Conservation (phyloP, 2,888 invertebrate species). For the Leucophora obtusa region DNA sequence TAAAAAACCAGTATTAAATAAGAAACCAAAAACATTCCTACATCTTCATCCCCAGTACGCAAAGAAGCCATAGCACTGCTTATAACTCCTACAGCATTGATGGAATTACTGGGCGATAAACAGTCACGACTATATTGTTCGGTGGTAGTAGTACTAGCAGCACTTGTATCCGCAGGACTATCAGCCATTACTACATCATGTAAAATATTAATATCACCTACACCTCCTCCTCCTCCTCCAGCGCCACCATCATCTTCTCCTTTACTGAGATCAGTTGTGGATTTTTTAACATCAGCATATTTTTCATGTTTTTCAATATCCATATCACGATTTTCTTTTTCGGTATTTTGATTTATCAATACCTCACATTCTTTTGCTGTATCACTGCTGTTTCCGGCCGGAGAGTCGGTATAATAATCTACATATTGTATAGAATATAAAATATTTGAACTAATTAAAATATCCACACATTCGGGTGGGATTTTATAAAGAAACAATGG, state of each 20-base stretch:
- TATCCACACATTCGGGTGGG: constrained; percentile 81
- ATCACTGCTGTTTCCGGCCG: constrained; percentile 5
- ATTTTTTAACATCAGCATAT: constrained; percentile 43
- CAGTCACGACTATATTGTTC: constrained; percentile 64
- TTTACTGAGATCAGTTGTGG: constrained; percentile 35
- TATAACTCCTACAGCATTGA: constrained; percentile 77
- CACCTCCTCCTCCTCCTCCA: background rate
- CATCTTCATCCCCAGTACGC: constrained; percentile 76
- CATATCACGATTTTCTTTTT: constrained; percentile 70
- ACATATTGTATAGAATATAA: constrained; percentile 81
- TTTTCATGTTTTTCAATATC: constrained; percentile 69
- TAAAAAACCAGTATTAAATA: background rate
- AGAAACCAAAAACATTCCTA: constrained; percentile 64
- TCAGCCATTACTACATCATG: constrained; percentile 12
- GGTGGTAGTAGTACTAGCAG: constrained; percentile 53
- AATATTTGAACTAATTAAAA: constrained; percentile 84
- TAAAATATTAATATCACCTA: constrained; percentile 17
- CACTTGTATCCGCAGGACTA: constrained; percentile 62
- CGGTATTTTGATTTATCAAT: constrained; percentile 66
- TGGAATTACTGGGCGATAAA: constrained; percentile 70
- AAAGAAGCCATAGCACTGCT: constrained; percentile 78
- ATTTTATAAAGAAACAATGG: constrained; percentile 86
- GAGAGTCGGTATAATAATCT: constrained; percentile 72
- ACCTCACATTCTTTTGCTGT: constrained; percentile 16
- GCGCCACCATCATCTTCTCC: constrained; percentile 16